Conservation (phyloP, 2,888 invertebrate genomes). For the Geotrupes spiniger region DNA sequence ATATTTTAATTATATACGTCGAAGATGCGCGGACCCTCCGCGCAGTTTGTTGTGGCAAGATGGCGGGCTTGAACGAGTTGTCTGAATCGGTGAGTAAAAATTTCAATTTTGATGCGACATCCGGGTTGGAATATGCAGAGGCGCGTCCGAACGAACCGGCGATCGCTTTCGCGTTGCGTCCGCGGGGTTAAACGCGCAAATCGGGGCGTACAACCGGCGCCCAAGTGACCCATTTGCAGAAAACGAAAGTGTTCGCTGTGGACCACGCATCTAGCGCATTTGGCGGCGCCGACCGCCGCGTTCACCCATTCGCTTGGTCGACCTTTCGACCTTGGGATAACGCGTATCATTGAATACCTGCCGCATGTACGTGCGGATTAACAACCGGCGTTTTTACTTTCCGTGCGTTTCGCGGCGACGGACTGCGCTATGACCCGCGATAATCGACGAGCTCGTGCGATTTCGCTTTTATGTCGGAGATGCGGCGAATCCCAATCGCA, state of each 20-base stretch:
- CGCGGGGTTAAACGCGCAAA: no score
- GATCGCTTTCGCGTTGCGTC: no score
- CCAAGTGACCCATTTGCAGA: constrained; percentile 9
- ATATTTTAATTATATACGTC: no score
- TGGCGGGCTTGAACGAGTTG: constrained; percentile 41
- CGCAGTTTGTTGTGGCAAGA: constrained; percentile 43
- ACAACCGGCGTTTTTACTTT: constrained; percentile 3
- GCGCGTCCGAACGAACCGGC: no score
- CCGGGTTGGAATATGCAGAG: no score
- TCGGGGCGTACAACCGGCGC: background rate
- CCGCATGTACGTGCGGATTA: background rate
- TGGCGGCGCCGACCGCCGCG: background rate
- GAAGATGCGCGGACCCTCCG: constrained; percentile 18
- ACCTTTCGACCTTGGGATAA: constrained; percentile 20
- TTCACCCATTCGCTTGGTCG: constrained; percentile 13
- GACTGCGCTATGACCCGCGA: no score
- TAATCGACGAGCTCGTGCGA: no score
- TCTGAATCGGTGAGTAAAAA: constrained; percentile 43
- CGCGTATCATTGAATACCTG: constrained; percentile 16
- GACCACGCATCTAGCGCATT: constrained; percentile 6
- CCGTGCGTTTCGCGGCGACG: no score
- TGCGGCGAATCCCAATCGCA: no score
- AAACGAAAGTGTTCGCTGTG: constrained; percentile 18
- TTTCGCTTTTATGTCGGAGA: no score
- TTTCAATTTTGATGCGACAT: constrained; percentile 12